A percentile compares a stretch with the other conserved stretches of the same genome.
phyloP scores from a whole-genome alignment of 1,140 invertebrate species.

The Trichonephila inaurata region DNA sequence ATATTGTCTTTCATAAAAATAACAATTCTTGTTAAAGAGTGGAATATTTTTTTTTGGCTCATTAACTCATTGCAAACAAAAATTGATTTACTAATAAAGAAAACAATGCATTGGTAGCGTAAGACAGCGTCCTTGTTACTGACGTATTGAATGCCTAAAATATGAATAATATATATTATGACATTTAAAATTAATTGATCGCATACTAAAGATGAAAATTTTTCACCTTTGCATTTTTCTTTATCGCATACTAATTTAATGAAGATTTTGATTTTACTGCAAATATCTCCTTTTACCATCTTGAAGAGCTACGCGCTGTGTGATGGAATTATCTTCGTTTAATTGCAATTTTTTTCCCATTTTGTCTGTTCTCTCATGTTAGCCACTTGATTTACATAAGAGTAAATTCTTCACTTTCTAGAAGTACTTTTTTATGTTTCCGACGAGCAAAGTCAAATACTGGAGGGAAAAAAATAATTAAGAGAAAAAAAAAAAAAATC shows the following conservation, averaged over 20 bases:
- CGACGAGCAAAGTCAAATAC: not conserved
- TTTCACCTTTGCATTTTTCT: not conserved
- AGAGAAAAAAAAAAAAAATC: not conserved
- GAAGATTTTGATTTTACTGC: not conserved
- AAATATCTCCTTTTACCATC: not conserved
- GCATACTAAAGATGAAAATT: too few relatives aligned
- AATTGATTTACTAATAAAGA: too few relatives aligned
- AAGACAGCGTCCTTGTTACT: too few relatives aligned
- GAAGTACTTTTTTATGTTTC: not conserved
- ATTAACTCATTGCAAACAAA: too few relatives aligned
- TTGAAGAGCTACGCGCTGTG: not conserved
- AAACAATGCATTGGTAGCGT: too few relatives aligned
- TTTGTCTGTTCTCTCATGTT: not conserved
- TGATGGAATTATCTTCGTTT: not conserved
- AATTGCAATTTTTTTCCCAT: not conserved
- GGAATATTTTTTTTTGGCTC: too few relatives aligned
- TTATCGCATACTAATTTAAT: not conserved
- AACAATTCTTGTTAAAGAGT: too few relatives aligned
- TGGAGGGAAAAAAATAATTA: not conserved
- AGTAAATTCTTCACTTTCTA: not conserved
- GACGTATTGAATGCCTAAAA: too few relatives aligned
- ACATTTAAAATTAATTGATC: too few relatives aligned
- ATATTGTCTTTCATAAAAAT: too few relatives aligned
- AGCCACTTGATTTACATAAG: not conserved
- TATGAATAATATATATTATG: too few relatives aligned